phyloP scores from a whole-genome alignment of 2,113 vertebrate species.

The Elanus axillaris region DNA sequence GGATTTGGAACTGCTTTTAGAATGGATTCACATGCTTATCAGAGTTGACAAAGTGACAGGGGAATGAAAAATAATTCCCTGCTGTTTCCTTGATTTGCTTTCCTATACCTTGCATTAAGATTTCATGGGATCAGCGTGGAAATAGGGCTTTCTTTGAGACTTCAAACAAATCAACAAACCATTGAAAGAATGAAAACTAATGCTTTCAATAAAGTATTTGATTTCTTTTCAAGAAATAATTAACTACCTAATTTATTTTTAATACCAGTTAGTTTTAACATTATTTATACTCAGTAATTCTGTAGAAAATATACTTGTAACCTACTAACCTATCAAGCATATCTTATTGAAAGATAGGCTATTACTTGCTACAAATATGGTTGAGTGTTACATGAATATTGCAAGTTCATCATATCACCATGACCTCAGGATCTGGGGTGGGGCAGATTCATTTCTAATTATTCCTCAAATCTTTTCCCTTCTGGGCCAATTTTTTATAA shows the following conservation, averaged over 20 bases:
- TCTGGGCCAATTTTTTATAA: background rate
- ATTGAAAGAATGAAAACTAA: background rate
- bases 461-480: background rate
- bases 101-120: background rate
- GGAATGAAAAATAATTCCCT: slow-evolving; percentile 18
- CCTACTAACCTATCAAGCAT: background rate
- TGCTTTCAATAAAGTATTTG: background rate
- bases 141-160: background rate
- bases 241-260: background rate
- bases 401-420: background rate
- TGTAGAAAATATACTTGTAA: background rate
- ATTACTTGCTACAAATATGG: background rate
- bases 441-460: background rate
- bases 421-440: background rate
- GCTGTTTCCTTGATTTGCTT: slow-evolving; percentile 1
- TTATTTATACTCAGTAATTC: background rate
- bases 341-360: background rate
- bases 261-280: background rate
- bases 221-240: background rate
- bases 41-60: slow-evolving; percentile 33
- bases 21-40: slow-evolving; percentile 39
- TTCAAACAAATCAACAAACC: background rate
- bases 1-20: slow-evolving; percentile 38
- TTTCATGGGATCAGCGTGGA: background rate
- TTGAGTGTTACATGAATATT: background rate